Conservation (phyloP, 2,888 invertebrate genomes). For the Dorcus parallelipipedus region DNA sequence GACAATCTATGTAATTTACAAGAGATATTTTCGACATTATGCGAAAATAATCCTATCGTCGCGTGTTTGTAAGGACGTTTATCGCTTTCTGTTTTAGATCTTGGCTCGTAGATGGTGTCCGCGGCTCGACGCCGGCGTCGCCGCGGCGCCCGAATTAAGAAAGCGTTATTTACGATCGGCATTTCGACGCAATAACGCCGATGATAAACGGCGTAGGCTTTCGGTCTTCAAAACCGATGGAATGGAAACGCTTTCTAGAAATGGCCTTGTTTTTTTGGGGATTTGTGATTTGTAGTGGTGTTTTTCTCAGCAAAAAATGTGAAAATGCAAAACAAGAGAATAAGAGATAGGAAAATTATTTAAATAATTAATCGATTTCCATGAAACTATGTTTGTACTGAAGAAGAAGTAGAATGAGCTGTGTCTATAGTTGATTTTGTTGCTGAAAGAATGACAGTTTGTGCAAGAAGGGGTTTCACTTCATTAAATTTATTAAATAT, state of each 20-base stretch:
- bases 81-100: constrained; percentile 20
- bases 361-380: too few species aligned
- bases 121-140: constrained; percentile 21
- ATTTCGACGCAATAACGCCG: constrained; percentile 26
- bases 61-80: constrained; percentile 7
- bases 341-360: too few species aligned
- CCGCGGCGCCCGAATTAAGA: constrained; percentile 39
- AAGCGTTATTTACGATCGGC: constrained; percentile 36
- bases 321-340: too few species aligned
- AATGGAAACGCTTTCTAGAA: constrained; percentile 7
- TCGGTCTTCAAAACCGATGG: constrained; percentile 12
- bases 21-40: neutral
- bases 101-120: constrained; percentile 32
- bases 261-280: constrained; percentile 7
- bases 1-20: too few species aligned
- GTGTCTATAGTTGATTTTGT: too few species aligned
- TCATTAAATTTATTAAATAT: too few species aligned
- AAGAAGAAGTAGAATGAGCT: too few species aligned
- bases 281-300: constrained; percentile 13
- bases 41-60: constrained; percentile 15
- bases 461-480: too few species aligned
- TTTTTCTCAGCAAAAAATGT: constrained; percentile 2
- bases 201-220: constrained; percentile 12
- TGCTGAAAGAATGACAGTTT: too few species aligned
- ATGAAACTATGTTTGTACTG: too few species aligned